These are phyloP conservation scores for Drosophila maculinotata DNA, from an alignment of 2,888 invertebrate species.

Conservation along the genomic window DNA sequence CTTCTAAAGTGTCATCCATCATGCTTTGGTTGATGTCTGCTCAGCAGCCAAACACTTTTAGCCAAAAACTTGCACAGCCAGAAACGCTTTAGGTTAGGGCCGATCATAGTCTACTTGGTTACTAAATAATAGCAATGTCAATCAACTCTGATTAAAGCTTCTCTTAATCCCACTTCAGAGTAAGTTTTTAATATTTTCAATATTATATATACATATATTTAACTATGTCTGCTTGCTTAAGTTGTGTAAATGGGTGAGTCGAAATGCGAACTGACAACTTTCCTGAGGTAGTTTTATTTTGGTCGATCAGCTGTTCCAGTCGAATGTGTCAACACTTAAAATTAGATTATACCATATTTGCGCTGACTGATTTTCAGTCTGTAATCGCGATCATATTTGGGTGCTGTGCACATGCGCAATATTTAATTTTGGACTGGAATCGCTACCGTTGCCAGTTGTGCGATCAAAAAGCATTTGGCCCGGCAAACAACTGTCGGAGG, in stretches of 20 bases:
- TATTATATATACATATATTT: too few relatives aligned
- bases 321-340: slow-evolving; percentile 82
- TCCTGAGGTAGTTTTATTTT: not conserved
- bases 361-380: slow-evolving; percentile 67
- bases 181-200: too few relatives aligned
- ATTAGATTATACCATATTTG: slow-evolving; percentile 83
- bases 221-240: not conserved
- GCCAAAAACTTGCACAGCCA: slow-evolving; percentile 69
- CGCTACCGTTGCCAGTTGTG: slow-evolving; percentile 38
- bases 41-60: slow-evolving; percentile 51
- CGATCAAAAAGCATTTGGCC: slow-evolving; percentile 65
- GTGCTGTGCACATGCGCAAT: slow-evolving; percentile 57
- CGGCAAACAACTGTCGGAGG: slow-evolving; percentile 1
- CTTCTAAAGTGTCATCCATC: slow-evolving; percentile 70
- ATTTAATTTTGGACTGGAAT: slow-evolving; percentile 66
- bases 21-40: slow-evolving; percentile 73
- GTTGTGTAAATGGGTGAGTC: slow-evolving; percentile 1
- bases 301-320: slow-evolving; percentile 46
- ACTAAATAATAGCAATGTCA: too few relatives aligned
- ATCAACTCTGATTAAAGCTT: too few relatives aligned
- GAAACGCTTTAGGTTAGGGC: slow-evolving; percentile 39
- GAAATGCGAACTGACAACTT: slow-evolving; percentile 1
- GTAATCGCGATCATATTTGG: slow-evolving; percentile 59
- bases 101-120: slow-evolving; percentile 13
- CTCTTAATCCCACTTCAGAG: too few relatives aligned